These are phyloP conservation scores for Antrozous pallidus DNA, from an alignment of 2,797 vertebrate species.

Conservation along the genomic window DNA sequence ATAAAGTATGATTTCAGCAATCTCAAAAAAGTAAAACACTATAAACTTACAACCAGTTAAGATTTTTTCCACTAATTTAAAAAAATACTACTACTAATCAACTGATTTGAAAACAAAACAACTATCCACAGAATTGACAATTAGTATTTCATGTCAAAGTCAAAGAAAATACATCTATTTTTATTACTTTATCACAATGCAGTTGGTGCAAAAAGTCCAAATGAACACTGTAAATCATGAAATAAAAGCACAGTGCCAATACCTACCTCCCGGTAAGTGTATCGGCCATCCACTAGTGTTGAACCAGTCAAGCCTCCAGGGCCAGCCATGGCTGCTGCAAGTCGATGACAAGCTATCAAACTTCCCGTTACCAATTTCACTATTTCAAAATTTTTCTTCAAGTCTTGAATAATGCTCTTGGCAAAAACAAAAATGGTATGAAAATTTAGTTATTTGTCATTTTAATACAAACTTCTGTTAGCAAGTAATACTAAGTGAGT, in stretches of 20 bases:
- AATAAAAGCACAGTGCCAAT: conserved; percentile 37
- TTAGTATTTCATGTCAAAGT: neutral
- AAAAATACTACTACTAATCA: neutral
- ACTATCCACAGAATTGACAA: neutral
- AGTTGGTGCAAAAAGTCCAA: neutral
- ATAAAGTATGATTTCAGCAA: conserved; percentile 27
- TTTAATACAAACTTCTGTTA: neutral
- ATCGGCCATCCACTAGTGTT: conserved; percentile 94
- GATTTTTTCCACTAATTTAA: neutral
- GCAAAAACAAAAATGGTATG: conserved; percentile 40
- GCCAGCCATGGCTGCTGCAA: conserved; percentile 91
- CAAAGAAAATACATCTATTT: neutral
- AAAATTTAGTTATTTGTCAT: conserved; percentile 1
- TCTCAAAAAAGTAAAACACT: conserved; percentile 9
- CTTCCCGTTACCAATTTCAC: conserved; percentile 97
- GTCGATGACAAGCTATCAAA: conserved; percentile 95
- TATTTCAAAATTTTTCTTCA: conserved; percentile 99
- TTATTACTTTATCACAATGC: neutral
- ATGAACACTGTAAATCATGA: neutral
- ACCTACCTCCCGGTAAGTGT: conserved; percentile 99
- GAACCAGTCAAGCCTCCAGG: conserved; percentile 89
- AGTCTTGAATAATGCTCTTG: conserved; percentile 98
- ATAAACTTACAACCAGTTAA: conserved; percentile 9
- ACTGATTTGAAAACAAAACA: conserved; percentile 33
- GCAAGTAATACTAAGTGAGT: neutral